Conservation (phyloP, 2,113 vertebrate genomes). For the Ciconia maguari region DNA sequence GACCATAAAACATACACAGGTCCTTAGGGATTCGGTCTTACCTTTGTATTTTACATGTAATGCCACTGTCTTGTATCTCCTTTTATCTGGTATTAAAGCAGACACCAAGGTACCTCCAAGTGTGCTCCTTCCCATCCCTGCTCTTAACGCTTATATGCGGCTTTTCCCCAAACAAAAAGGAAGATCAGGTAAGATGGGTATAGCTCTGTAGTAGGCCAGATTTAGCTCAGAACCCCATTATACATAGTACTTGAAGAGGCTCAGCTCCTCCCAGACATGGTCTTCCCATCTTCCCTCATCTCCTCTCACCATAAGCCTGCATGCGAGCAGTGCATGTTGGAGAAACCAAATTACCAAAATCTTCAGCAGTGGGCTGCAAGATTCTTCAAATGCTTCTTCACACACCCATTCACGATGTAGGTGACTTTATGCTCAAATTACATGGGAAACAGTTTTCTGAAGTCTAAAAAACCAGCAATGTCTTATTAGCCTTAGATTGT, state of each 20-base stretch:
- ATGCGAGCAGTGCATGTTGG: neutral
- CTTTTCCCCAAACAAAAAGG: neutral
- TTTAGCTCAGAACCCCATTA: neutral
- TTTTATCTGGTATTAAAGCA: neutral
- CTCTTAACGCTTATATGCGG: neutral
- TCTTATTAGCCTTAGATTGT: neutral
- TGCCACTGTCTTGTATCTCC: neutral
- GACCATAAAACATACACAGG: neutral
- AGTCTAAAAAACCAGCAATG: neutral
- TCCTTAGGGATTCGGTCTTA: neutral
- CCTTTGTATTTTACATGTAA: neutral
- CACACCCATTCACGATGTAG: neutral
- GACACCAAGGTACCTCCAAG: neutral
- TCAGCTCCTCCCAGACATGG: neutral
- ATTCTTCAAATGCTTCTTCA: neutral
- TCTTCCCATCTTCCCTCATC: neutral
- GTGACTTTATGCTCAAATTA: neutral
- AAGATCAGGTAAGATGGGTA: neutral
- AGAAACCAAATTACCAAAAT: neutral
- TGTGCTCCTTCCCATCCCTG: neutral
- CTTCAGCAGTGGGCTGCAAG: neutral
- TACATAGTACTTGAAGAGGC: neutral
- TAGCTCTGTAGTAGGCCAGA: neutral
- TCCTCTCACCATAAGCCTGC: neutral
- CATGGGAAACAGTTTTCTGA: neutral